Percentiles rank a stretch among this genome's conserved stretches.
phyloP scores from a whole-genome alignment of 2,797 vertebrate species.

The Melanotaenia trifasciata region DNA sequence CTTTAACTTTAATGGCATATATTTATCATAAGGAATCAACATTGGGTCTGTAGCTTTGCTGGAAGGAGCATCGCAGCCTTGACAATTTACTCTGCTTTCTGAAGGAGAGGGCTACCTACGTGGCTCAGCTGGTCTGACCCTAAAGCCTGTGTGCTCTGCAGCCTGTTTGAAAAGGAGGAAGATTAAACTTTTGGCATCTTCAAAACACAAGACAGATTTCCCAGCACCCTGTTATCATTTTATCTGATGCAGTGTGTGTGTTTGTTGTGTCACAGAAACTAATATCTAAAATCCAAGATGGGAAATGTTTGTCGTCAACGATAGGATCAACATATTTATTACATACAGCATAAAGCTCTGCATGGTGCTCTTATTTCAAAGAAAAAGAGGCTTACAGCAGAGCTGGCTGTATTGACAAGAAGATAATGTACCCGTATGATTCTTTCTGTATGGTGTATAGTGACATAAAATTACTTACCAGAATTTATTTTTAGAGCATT shows the following conservation, averaged over 20 bases:
- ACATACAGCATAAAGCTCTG: slow-evolving; percentile 7
- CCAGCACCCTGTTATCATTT: slow-evolving; percentile 18
- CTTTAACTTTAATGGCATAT: neutral
- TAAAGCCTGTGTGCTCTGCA: slow-evolving; percentile 30
- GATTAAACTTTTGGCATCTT: slow-evolving; percentile 23
- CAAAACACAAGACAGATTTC: slow-evolving; percentile 26
- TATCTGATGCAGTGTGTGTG: slow-evolving; percentile 26
- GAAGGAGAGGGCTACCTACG: slow-evolving; percentile 12
- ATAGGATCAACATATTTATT: slow-evolving; percentile 17
- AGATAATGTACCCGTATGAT: neutral
- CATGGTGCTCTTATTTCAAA: slow-evolving; percentile 26
- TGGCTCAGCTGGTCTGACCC: slow-evolving; percentile 33
- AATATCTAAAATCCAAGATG: slow-evolving; percentile 48
- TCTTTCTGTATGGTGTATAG: neutral
- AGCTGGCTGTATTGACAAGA: slow-evolving; percentile 14
- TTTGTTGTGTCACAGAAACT: slow-evolving; percentile 19
- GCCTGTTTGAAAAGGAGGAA: slow-evolving; percentile 11
- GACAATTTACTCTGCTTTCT: slow-evolving; percentile 18
- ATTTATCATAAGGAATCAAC: neutral
- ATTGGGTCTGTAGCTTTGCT: neutral
- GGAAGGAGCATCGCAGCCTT: neutral
- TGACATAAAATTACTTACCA: neutral
- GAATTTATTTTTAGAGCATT: slow-evolving; percentile 1
- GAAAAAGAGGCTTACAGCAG: slow-evolving; percentile 18
- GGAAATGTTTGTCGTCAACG: slow-evolving; percentile 22